Conservation (phyloP, 2,797 vertebrate genomes). For the Microcaecilia unicolor region DNA sequence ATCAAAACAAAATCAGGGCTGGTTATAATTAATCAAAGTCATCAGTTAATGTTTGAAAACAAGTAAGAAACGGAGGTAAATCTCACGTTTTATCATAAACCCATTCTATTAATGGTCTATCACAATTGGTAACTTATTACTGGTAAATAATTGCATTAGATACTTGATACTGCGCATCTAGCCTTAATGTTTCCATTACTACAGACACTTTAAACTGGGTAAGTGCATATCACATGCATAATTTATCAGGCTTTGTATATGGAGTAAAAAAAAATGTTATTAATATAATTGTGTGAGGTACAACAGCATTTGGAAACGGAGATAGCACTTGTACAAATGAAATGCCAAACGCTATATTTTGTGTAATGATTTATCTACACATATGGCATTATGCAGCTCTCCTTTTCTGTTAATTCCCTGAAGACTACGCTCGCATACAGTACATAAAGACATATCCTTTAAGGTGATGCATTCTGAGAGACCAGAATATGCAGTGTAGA, state of each 20-base stretch:
- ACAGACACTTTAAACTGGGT: constrained; percentile 15
- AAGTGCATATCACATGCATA: constrained; percentile 21
- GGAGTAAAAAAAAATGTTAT: constrained; percentile 11
- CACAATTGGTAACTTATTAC: not conserved
- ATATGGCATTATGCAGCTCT: rapidly evolving
- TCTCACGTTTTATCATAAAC: no score
- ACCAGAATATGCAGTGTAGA: no score
- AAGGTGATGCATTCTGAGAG: no score
- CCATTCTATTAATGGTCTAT: not conserved
- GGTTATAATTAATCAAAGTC: no score
- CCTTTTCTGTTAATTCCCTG: not conserved
- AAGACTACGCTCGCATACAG: no score
- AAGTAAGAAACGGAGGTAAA: no score
- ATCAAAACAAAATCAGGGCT: not conserved
- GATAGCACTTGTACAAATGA: not conserved
- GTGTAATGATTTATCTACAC: rapidly evolving
- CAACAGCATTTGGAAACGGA: constrained; percentile 1
- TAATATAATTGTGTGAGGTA: not conserved
- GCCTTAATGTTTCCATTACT: constrained; percentile 19
- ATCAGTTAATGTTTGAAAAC: no score
- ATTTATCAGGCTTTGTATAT: constrained; percentile 15
- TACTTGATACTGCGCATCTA: not conserved
- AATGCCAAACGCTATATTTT: not conserved
- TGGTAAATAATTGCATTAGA: constrained; percentile 8
- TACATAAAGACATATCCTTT: no score